Base-by-base conservation (phyloP, 2,888 invertebrate species). In the Microplitis manilae region DNA sequence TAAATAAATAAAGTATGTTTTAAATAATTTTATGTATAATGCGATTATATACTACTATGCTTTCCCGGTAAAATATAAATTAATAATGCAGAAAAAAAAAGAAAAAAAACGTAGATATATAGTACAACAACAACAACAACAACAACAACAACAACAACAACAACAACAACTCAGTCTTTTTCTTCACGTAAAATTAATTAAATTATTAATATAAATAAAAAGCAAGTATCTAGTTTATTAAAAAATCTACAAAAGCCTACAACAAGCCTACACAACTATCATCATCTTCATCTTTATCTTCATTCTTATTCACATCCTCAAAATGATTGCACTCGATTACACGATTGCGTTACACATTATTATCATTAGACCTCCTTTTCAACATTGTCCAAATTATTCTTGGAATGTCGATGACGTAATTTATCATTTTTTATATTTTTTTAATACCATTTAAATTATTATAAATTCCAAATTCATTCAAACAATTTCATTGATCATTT, bases 221-320 rank as follows among this genome's bases (percentile, higher is more conserved):
- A 81, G 80, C 82, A 80, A 79, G 78, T 77, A 81, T 85, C 85
- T 85, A 85, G 64, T 38, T 84, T 88, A 87, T 85, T 81, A 84
- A 81, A 76, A 78, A 76, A 80, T 79, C 88, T 82, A 83, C 9
- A 50, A 50, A 13, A 50, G 50, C 50, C 50, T 50, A 50, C 50
- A 50, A 13, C 1, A 30, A 30, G 50, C 9, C 13, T 13, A 13
- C 13, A 50, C 13, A 4, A 50, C 13, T 50, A 50, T 50, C 50
- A 50, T 50, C 50, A 89, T 89, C 86, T 88, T 90, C 88, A 89
- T 88, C 87, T 88, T 90, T 87, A 89, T 88, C 87, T 87, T 85
- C 82, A 87, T 87, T 88, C 83, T 50, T 50, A 50, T 50, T 50
- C 50, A 50, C 50, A 50, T 50, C 79, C 30, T 30, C 30, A 30